Evolutionary conservation across 2,797 vertebrate species (phyloP).

Genomic region (Ptychobarbus kaznakovi): DNA sequence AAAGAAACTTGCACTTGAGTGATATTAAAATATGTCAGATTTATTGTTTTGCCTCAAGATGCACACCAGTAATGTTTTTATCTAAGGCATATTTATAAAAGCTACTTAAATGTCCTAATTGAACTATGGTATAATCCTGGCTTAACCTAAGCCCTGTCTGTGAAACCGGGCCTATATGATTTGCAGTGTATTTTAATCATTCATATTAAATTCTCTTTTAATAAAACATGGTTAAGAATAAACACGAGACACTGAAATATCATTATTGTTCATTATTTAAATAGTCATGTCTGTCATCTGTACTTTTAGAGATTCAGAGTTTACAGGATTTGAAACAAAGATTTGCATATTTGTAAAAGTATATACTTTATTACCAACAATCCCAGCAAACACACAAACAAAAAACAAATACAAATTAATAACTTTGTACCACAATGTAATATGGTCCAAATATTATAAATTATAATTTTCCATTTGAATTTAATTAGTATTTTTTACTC

Average conservation of each 20-base stretch:
- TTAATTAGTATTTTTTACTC: neutral
- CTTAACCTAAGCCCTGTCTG: neutral
- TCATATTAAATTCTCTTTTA: neutral
- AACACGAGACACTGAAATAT: neutral
- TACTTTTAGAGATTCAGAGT: neutral
- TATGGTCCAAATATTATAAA: neutral
- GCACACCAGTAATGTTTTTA: no score
- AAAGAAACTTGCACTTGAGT: neutral
- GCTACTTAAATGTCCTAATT: no score
- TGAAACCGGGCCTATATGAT: neutral
- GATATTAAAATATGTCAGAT: neutral
- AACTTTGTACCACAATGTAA: neutral
- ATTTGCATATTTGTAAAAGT: neutral
- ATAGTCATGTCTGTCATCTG: neutral
- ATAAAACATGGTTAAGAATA: neutral
- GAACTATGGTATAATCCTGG: no score
- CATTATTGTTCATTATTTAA: neutral
- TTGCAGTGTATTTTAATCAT: neutral
- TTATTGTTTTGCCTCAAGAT: no score
- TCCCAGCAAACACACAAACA: neutral
- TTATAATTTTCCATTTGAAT: neutral
- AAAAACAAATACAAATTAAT: neutral
- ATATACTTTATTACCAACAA: neutral
- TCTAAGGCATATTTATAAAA: no score
- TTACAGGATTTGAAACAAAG: neutral